A percentile compares a stretch with the other conserved stretches of the same genome.
Conservation (phyloP, 2,888 invertebrate species). For the Chesias legatella region DNA sequence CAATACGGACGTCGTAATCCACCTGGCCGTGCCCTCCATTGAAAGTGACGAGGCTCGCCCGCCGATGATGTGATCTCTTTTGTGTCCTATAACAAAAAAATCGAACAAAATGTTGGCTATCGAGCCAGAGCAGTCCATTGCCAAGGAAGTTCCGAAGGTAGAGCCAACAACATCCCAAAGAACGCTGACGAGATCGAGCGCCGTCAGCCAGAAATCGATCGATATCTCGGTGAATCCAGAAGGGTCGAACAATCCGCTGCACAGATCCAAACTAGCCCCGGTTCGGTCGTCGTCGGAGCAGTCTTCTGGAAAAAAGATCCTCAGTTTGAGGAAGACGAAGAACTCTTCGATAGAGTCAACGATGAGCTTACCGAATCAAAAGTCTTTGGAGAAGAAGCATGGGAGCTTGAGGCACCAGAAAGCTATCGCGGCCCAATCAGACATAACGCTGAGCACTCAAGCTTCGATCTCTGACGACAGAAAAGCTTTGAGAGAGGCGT, state of each 20-base stretch:
- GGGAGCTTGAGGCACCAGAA: slow-evolving; percentile 82
- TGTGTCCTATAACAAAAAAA: slow-evolving; percentile 29
- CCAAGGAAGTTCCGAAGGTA: slow-evolving; percentile 59
- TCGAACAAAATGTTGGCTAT: slow-evolving; percentile 65
- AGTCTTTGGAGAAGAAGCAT: slow-evolving; percentile 75
- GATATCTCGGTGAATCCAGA: slow-evolving; percentile 78
- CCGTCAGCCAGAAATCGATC: slow-evolving; percentile 82
- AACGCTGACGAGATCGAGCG: slow-evolving; percentile 81
- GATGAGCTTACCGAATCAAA: slow-evolving; percentile 76
- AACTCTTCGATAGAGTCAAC: slow-evolving; percentile 77
- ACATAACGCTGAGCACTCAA: slow-evolving; percentile 74
- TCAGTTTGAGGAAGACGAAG: slow-evolving; percentile 73
- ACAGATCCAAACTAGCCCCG: slow-evolving; percentile 71
- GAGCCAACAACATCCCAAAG: slow-evolving; percentile 66
- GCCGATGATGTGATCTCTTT: slow-evolving; percentile 64
- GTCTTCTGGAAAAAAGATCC: slow-evolving; percentile 64
- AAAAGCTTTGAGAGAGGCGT: slow-evolving; percentile 85
- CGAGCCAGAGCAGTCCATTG: slow-evolving; percentile 65
- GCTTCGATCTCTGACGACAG: slow-evolving; percentile 79
- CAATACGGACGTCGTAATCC: slow-evolving; percentile 60
- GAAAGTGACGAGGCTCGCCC: slow-evolving; percentile 71
- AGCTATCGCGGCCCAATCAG: slow-evolving; percentile 81
- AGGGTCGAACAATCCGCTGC: slow-evolving; percentile 66
- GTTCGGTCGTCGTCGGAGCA: slow-evolving; percentile 72
- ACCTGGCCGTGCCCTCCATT: slow-evolving; percentile 70